Conservation (phyloP, 2,888 invertebrate species). For the Pseudoips prasinana region DNA sequence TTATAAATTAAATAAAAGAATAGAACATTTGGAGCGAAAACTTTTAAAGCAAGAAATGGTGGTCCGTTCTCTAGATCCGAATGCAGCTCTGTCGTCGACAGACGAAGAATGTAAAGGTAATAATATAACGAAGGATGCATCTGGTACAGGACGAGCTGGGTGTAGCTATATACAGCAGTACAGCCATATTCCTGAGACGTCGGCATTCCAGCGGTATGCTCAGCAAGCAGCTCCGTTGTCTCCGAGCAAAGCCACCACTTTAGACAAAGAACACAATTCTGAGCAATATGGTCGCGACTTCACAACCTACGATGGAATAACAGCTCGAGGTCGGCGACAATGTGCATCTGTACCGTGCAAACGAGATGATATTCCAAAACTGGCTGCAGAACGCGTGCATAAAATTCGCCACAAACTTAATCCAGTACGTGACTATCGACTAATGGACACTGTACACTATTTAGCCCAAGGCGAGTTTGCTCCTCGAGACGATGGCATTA, state of each 20-base stretch:
- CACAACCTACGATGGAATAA: conserved; percentile 71
- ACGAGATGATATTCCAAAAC: conserved; percentile 59
- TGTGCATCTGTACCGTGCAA: conserved; percentile 71
- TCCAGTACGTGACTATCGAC: conserved; percentile 70
- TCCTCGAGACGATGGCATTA: conserved; percentile 74
- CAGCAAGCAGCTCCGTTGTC: conserved; percentile 59
- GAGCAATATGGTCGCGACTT: conserved; percentile 74
- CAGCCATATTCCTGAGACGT: conserved; percentile 70
- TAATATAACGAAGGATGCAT: conserved; percentile 42
- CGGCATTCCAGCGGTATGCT: conserved; percentile 68
- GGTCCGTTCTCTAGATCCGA: conserved; percentile 58
- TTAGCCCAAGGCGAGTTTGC: conserved; percentile 77
- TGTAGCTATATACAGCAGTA: conserved; percentile 74
- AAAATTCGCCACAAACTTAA: conserved; percentile 73
- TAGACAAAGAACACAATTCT: conserved; percentile 71
- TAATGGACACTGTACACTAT: conserved; percentile 77
- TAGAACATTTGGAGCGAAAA: conserved; percentile 62
- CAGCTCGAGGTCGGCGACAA: conserved; percentile 67
- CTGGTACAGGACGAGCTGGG: conserved; percentile 49
- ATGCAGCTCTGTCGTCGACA: conserved; percentile 56
- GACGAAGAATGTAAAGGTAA: conserved; percentile 55
- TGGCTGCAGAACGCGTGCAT: conserved; percentile 69
- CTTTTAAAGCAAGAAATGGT: conserved; percentile 66
- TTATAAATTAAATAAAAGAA: conserved; percentile 51
- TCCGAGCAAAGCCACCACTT: conserved; percentile 62